Conservation (phyloP, 1,140 invertebrate species). For the Aphaenogaster ashmeadi region DNA sequence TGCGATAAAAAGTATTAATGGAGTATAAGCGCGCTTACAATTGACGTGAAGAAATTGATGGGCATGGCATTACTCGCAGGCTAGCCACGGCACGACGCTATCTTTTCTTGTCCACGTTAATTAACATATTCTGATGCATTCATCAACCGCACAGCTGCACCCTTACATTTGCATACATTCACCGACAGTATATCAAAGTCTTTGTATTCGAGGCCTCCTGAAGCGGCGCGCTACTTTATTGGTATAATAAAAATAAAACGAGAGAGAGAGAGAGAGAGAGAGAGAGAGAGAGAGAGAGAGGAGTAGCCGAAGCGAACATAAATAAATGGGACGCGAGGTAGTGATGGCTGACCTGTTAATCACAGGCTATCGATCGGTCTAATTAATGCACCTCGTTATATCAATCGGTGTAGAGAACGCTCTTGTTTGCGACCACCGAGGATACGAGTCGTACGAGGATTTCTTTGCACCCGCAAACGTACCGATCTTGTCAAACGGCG, state of each 20-base stretch:
- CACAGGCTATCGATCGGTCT: slow-evolving; percentile 49
- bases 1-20: not conserved
- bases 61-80: slow-evolving; percentile 40
- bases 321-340: slow-evolving; percentile 49
- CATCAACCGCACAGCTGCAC: slow-evolving; percentile 44
- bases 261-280: not conserved
- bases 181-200: slow-evolving; percentile 46
- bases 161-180: slow-evolving; percentile 47
- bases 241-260: slow-evolving; percentile 59
- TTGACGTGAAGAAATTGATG: slow-evolving; percentile 35
- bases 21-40: not conserved
- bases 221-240: slow-evolving; percentile 12
- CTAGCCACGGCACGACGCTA: not conserved
- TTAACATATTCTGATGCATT: slow-evolving; percentile 62
- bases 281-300: not conserved
- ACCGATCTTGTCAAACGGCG: slow-evolving; percentile 15
- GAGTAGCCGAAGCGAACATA: slow-evolving; percentile 24
- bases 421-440: slow-evolving; percentile 34
- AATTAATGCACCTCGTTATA: slow-evolving; percentile 62
- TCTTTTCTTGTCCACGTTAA: slow-evolving; percentile 53
- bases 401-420: slow-evolving; percentile 36
- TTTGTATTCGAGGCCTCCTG: slow-evolving; percentile 28
- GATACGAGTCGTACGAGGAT: slow-evolving; percentile 3
- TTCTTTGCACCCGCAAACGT: slow-evolving; percentile 45
- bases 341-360: slow-evolving; percentile 61